Evolutionary conservation across 2,113 vertebrate genomes (phyloP).

Genomic region (Clupea harengus): DNA sequence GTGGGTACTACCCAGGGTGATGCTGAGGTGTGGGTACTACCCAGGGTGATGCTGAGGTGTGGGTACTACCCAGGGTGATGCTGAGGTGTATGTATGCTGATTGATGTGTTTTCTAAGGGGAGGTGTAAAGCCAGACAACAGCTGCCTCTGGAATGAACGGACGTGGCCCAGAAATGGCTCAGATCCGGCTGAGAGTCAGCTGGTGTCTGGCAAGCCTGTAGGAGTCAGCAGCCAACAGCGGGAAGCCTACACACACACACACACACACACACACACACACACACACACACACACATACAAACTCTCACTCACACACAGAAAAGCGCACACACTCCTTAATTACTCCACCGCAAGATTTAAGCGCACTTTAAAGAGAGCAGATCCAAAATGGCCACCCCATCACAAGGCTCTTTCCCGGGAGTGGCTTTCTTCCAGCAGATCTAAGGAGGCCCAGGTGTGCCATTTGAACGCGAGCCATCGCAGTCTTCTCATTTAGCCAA

Average conservation of each 20-base stretch:
- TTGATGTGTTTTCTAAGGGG: background rate
- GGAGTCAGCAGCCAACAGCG: slow-evolving; percentile 6
- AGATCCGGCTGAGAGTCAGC: background rate
- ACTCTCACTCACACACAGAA: background rate
- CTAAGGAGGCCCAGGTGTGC: too few relatives aligned
- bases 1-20: background rate
- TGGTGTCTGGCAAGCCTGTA: background rate
- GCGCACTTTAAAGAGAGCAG: too few relatives aligned
- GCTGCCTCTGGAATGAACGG: background rate
- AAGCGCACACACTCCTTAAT: background rate
- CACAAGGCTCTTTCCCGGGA: too few relatives aligned
- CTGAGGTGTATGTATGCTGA: background rate
- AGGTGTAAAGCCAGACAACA: background rate
- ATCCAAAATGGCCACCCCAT: too few relatives aligned
- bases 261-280: slow-evolving; percentile 7
- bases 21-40: background rate
- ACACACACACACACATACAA: background rate
- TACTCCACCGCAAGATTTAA: too few relatives aligned
- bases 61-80: background rate
- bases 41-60: background rate
- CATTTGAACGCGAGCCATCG: too few relatives aligned
- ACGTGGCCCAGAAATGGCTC: too few relatives aligned
- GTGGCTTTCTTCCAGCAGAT: too few relatives aligned
- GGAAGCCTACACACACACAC: background rate
- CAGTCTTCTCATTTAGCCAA: too few relatives aligned